Conservation (phyloP, 2,797 vertebrate genomes). For the Xiphorhynchus erythropygius region DNA sequence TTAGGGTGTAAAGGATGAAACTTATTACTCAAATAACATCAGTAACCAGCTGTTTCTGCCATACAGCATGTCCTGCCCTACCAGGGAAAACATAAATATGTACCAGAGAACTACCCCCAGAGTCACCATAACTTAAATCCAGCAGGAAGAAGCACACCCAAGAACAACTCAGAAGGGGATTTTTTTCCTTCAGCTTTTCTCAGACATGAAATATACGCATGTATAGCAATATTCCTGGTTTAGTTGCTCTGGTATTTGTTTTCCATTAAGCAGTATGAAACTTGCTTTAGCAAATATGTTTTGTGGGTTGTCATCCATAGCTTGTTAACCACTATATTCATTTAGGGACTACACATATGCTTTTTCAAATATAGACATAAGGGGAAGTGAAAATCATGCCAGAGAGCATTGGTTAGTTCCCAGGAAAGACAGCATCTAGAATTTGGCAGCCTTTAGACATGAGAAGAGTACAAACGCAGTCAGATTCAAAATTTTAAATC, state of each 20-base stretch:
- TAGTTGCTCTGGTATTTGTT: constrained; percentile 34
- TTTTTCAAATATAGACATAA: constrained; percentile 60
- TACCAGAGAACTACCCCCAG: neutral
- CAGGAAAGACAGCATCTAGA: constrained; percentile 52
- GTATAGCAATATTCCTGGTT: neutral
- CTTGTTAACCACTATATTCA: constrained; percentile 62
- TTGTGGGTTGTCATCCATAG: constrained; percentile 58
- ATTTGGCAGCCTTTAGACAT: constrained; percentile 41
- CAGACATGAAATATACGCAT: neutral
- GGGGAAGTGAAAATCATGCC: constrained; percentile 60
- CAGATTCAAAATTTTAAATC: neutral
- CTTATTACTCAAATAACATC: neutral
- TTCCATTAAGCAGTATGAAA: constrained; percentile 50
- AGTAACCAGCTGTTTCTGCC: neutral
- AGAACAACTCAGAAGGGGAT: neutral
- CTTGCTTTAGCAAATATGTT: constrained; percentile 51
- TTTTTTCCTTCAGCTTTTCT: constrained; percentile 6
- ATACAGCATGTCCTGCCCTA: neutral
- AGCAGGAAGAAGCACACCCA: rapidly evolving
- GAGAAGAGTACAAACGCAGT: neutral
- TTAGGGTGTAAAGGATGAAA: neutral
- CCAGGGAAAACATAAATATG: neutral
- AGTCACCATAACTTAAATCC: neutral
- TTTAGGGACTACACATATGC: constrained; percentile 48
- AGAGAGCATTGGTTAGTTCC: constrained; percentile 56